Percentiles rank a stretch among this genome's conserved stretches.
Conservation (phyloP, 2,113 vertebrate genomes). For the Notiomystis cincta region DNA sequence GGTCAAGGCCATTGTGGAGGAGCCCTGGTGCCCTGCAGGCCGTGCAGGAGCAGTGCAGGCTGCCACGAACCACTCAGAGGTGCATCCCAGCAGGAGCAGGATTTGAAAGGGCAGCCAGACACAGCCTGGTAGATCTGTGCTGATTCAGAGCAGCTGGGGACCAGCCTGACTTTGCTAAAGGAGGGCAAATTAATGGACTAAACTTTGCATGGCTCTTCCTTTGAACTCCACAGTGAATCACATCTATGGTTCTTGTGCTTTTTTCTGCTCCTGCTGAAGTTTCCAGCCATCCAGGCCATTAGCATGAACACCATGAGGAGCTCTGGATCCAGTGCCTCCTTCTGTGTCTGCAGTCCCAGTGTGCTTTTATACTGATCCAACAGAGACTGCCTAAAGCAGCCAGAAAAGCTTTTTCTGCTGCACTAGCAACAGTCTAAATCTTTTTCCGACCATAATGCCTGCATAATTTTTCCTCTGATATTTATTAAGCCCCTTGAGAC, state of each 20-base stretch:
- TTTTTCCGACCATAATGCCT: conserved; percentile 3
- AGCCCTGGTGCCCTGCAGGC: not conserved
- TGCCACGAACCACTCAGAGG: not conserved
- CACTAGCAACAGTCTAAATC: not conserved
- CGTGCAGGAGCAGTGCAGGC: not conserved
- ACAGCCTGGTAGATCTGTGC: not conserved
- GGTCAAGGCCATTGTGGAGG: fast-evolving
- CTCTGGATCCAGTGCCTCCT: not conserved
- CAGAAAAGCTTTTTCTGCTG: conserved; percentile 20
- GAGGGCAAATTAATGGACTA: not conserved
- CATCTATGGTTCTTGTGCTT: not conserved
- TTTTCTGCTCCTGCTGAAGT: not conserved
- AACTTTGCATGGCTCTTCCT: not conserved
- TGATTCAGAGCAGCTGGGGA: not conserved
- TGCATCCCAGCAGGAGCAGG: not conserved
- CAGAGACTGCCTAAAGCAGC: not conserved
- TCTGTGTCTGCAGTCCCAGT: not conserved
- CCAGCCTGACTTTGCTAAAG: not conserved
- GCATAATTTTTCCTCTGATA: conserved; percentile 40
- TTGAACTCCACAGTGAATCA: not conserved
- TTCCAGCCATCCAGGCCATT: not conserved
- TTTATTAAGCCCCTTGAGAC: conserved; percentile 37
- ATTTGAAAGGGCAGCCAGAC: not conserved
- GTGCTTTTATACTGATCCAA: not conserved
- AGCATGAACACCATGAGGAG: not conserved